Percentiles rank a stretch among this genome's conserved stretches.
phyloP scores from a whole-genome alignment of 37 sponge, comb jelly and placozoan genomes.

The Aphrocallistes beatrix region DNA sequence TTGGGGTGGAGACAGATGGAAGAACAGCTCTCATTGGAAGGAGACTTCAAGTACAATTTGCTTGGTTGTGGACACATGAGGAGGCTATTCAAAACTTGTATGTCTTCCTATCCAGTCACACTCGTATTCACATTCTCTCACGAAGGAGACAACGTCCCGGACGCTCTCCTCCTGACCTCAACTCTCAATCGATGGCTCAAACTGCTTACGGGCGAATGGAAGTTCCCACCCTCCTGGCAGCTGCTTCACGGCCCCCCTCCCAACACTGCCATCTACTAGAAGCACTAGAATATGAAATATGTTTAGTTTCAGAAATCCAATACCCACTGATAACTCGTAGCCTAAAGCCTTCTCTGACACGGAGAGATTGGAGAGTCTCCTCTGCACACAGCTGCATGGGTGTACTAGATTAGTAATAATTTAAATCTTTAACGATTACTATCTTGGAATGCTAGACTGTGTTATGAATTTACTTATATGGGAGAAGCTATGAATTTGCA shows the following conservation, averaged over 20 bases:
- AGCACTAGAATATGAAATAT: neutral
- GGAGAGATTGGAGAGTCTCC: neutral
- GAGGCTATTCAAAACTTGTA: too few species aligned
- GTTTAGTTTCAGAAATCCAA: neutral
- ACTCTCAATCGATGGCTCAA: neutral
- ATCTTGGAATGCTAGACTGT: too few species aligned
- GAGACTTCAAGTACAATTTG: too few species aligned
- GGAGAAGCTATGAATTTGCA: too few species aligned
- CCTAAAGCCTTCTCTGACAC: neutral
- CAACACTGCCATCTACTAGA: slow-evolving; percentile 1
- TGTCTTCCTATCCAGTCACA: neutral
- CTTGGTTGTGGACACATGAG: too few species aligned
- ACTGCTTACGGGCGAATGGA: neutral
- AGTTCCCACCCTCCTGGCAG: neutral
- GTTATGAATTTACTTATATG: too few species aligned
- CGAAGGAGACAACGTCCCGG: neutral
- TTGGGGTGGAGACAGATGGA: neutral
- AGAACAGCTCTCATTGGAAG: too few species aligned
- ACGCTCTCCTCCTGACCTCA: neutral
- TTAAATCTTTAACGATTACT: too few species aligned
- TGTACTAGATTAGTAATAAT: too few species aligned
- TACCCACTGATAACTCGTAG: neutral
- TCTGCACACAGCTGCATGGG: neutral
- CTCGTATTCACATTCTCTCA: neutral
- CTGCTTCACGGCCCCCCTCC: neutral